A percentile compares a stretch with the other conserved stretches of the same genome.
Conservation (phyloP, 2,113 vertebrate genomes). For the Phoenicopterus ruber region DNA sequence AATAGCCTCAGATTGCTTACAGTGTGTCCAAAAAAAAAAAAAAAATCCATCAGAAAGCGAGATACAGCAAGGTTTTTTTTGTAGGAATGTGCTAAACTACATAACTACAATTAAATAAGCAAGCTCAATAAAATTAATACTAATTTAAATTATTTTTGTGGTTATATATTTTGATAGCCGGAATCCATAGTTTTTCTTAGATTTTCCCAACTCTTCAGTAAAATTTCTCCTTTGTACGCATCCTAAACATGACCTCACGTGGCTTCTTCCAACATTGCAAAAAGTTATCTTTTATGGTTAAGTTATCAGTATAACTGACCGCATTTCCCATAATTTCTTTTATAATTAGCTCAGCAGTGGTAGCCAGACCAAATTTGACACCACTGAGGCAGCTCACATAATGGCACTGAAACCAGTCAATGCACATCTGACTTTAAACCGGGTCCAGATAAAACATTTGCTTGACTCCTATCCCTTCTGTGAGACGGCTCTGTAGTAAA, state of each 20-base stretch:
- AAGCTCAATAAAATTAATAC: neutral
- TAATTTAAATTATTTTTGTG: neutral
- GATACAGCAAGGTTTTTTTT: neutral
- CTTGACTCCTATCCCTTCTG: neutral
- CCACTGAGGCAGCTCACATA: neutral
- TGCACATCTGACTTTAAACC: neutral
- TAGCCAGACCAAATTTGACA: neutral
- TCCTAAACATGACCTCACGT: fast-evolving
- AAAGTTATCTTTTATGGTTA: neutral
- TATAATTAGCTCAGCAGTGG: neutral
- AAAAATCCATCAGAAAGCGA: neutral
- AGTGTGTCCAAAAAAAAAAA: neutral
- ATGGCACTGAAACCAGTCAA: fast-evolving
- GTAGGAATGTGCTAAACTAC: neutral
- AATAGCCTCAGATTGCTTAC: neutral
- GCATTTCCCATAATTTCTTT: neutral
- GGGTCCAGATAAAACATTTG: neutral
- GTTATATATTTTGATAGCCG: neutral
- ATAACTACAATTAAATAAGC: neutral
- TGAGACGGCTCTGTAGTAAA: neutral
- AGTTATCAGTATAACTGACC: neutral
- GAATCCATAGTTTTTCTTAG: neutral
- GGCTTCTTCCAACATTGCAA: neutral
- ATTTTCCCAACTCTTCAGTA: neutral
- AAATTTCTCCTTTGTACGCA: neutral